Base-by-base conservation (phyloP, 1,140 invertebrate species). In the Paramacrobiotus metropolitanus region DNA sequence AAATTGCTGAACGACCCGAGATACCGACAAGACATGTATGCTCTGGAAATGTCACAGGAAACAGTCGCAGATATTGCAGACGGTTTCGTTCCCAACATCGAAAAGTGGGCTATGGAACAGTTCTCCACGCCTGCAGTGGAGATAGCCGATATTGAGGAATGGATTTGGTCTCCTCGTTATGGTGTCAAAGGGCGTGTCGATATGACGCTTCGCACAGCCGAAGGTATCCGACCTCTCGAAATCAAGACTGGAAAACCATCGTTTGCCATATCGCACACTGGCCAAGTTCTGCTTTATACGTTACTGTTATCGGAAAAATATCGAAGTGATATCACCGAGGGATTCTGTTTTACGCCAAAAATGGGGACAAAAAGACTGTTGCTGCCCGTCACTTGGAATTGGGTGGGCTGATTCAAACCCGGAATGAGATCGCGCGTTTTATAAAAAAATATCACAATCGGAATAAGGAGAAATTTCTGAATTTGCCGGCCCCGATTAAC, bases 261-360 rank as follows among this genome's bases (percentile, higher is more conserved):
- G 15, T 55, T 9, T 15, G 48, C 48, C 15, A 55, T 28, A 20
- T 55, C 48, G 48, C 48, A 55, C 24, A 55, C 48, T 24, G 48
- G 48, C 0, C 48, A 55, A 28, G 48, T 55, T 20, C 28, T 55
- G 48, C 48, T 55, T 15, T 55, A 55, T 24, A 55, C 48, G 15
- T 24, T 55, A 0, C 24, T 55, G 15, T 24, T 55, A 4, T 55
- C 48, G 24, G 48, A 55, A 24, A 55, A 55, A 28, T 28, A 55
- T 24, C 4, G 48, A 24, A 15, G 9, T 15, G 24, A 28, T 24
- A 55, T 55, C 15, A 55, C 4, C 15, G 48, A 55, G 24, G 48
- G 48, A 55, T 55, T 55, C 24, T 55, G 15, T 55, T 20, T 24
- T 55, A 55, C 48, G 24, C 48, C 48, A 55, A 55, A 24, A 55